Evolutionary conservation across 2,797 vertebrate species (phyloP).

Genomic region (Gymnoscopelus microlampas): DNA sequence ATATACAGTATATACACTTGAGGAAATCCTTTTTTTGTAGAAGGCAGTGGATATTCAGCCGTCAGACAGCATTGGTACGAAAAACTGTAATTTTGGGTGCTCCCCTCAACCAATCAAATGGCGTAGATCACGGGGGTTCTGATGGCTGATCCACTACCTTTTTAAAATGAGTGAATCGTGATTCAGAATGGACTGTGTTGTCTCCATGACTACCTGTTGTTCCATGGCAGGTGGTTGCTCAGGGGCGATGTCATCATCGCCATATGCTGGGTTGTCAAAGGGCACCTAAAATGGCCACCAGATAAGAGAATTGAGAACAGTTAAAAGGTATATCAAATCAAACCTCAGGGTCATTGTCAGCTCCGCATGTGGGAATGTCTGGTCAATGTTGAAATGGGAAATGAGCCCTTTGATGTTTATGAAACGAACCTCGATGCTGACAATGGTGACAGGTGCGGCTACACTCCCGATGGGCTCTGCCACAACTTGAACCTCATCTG

Average conservation of each 20-base stretch:
- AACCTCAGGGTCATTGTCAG: neutral
- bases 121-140: too few relatives aligned
- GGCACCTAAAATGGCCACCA: conserved; percentile 39
- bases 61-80: too few relatives aligned
- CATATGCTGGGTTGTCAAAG: conserved; percentile 51
- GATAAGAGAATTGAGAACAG: neutral
- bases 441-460: conserved; percentile 6
- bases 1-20: too few relatives aligned
- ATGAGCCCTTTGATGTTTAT: conserved; percentile 1
- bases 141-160: too few relatives aligned
- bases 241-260: neutral
- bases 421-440: conserved; percentile 40
- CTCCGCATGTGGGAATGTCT: neutral
- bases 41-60: too few relatives aligned
- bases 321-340: conserved; percentile 2
- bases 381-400: neutral
- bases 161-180: neutral
- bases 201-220: conserved; percentile 57
- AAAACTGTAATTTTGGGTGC: too few relatives aligned
- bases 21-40: too few relatives aligned
- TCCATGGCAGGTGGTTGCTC: conserved; percentile 19
- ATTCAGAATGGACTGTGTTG: neutral
- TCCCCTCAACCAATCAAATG: too few relatives aligned
- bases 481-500: conserved; percentile 40
- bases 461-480: conserved; percentile 17